A percentile compares a stretch with the other conserved stretches of the same genome.
Evolutionary conservation across 2,888 invertebrate genomes (phyloP).

Genomic region (Dynastes tityus): DNA sequence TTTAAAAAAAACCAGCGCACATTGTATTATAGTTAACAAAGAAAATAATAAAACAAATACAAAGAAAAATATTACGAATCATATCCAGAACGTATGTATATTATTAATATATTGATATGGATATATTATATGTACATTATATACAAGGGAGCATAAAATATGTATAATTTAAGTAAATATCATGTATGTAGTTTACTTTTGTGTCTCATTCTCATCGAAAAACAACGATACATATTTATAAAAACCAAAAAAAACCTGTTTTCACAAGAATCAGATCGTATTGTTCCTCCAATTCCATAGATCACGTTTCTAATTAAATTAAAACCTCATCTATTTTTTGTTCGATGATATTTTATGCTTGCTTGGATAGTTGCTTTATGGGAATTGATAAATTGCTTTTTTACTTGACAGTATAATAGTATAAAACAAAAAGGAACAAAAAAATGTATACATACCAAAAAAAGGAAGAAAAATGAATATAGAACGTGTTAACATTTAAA

Average conservation of each 20-base stretch:
- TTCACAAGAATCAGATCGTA: no score
- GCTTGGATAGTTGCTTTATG: conserved; percentile 69
- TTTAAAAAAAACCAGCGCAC: conserved; percentile 62
- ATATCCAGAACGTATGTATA: conserved; percentile 63
- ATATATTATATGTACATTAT: conserved; percentile 47
- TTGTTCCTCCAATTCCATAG: no score
- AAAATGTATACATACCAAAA: conserved; percentile 32
- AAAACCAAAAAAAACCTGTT: no score
- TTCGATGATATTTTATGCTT: conserved; percentile 56
- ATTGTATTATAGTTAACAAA: conserved; percentile 63
- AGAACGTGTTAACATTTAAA: conserved; percentile 62
- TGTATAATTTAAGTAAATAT: not conserved
- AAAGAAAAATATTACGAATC: conserved; percentile 56
- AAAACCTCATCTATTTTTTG: not conserved
- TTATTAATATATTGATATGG: conserved; percentile 55
- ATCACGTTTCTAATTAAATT: no score
- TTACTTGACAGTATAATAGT: conserved; percentile 65
- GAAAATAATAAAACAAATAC: conserved; percentile 1
- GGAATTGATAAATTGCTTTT: conserved; percentile 71
- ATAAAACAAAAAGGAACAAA: not conserved
- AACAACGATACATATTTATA: no score
- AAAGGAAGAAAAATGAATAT: conserved; percentile 58
- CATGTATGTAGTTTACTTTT: not conserved
- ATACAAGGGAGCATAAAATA: conserved; percentile 51
- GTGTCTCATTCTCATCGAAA: no score